Evolutionary conservation across 2,888 invertebrate species (phyloP).

Genomic region (Caenorhabditis drosophilae): DNA sequence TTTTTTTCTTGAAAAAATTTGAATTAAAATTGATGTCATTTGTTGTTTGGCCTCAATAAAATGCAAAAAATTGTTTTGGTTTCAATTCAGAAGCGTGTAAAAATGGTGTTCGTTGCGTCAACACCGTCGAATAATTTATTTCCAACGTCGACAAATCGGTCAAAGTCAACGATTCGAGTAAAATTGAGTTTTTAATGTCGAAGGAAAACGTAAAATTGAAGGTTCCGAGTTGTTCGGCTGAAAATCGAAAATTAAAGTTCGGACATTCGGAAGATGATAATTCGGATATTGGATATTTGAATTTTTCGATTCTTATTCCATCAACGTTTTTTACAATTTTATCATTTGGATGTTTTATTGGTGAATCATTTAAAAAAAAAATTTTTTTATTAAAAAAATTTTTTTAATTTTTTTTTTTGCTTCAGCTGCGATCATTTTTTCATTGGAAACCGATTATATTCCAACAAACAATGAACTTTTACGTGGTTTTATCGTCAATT

Average conservation of each 20-base stretch:
- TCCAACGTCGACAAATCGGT: too few relatives aligned
- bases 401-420: slow-evolving; percentile 1
- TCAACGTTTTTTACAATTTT: slow-evolving; percentile 38
- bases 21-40: too few relatives aligned
- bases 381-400: background rate
- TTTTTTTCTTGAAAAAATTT: too few relatives aligned
- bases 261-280: slow-evolving; percentile 65
- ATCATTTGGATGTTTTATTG: slow-evolving; percentile 32
- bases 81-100: too few relatives aligned
- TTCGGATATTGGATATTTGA: slow-evolving; percentile 64
- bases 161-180: too few relatives aligned
- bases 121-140: too few relatives aligned
- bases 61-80: too few relatives aligned
- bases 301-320: slow-evolving; percentile 52
- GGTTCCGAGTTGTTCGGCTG: slow-evolving; percentile 46
- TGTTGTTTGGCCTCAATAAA: too few relatives aligned
- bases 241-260: slow-evolving; percentile 48
- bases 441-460: slow-evolving; percentile 43
- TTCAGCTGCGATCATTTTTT: slow-evolving; percentile 38
- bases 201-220: too few relatives aligned
- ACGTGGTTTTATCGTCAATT: slow-evolving; percentile 40
- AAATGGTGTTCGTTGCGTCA: background rate
- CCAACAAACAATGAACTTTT: slow-evolving; percentile 36
- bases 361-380: slow-evolving; percentile 10
- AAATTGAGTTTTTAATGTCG: too few relatives aligned